Base-by-base conservation (phyloP, 2,113 vertebrate species). In the Rallus limicola region DNA sequence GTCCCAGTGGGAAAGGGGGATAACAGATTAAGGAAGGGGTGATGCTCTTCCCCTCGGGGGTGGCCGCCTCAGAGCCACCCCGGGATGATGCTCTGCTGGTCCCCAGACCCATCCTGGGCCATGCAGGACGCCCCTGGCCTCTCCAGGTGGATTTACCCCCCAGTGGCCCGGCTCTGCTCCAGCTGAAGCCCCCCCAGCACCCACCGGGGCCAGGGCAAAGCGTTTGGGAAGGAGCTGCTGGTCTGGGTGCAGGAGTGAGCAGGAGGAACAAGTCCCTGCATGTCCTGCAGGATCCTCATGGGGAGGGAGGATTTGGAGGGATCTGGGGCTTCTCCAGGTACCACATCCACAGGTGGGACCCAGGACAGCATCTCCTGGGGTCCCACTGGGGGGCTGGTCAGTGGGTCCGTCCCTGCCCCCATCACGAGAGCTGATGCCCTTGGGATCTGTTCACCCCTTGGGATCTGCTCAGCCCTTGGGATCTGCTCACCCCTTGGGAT, bases 241-340 rank as follows among this genome's bases (percentile, higher is more conserved):
- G 60, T 44, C 60, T 16, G 65, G 78, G 82, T 18, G 81, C 71
- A 33, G 55, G 25, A 62, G 20, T 5, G 23, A 83, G 15, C 34
- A 93, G 64, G n/a, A 92, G 83, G 50, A 95, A 96, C 94, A 95
- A 96, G 96, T 15, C 93, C 3, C 11, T 77, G 60, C 94, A 91
- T 92, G 94, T 69, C 40, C 76, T 40, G 80, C 53, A 56, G 52
- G 52, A 89, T 38, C 33, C 84, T 4, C 21, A 16, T 2, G 6
- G 21, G 6, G 8, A 52, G 40, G 16, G 64, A 56, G 40, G 16
- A 60, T 53, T 8, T 12, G 44, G 34, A 60, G 76, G 82, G 10
- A 33, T 69, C 9, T 33, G 63, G 13, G 79, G 26, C 28, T 85
- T 28, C 23, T 33, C 16, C 46, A 71, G 40, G 52, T 82, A 90